Evolutionary conservation across 1,140 invertebrate species (phyloP).

Genomic region (Pentalonia nigronervosa): DNA sequence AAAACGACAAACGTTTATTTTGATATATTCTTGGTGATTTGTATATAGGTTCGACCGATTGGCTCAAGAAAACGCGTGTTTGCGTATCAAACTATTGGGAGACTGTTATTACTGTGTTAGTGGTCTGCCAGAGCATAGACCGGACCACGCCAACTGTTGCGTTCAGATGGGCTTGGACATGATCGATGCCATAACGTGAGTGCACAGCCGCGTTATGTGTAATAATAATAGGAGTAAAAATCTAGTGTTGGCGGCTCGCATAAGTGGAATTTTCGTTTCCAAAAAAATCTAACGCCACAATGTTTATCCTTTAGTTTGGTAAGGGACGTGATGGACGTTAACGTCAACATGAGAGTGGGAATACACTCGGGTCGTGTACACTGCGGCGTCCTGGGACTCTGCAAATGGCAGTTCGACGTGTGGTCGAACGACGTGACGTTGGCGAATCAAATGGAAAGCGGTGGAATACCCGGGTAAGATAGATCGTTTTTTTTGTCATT

Average conservation of each 20-base stretch:
- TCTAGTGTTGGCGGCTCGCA: background rate
- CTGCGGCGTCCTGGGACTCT: constrained; percentile 90
- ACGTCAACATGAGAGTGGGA: constrained; percentile 94
- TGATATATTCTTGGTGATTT: background rate
- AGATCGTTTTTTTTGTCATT: background rate
- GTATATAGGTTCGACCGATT: constrained; percentile 84
- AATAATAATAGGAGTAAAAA: background rate
- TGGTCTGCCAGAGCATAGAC: constrained; percentile 84
- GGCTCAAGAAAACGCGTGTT: constrained; percentile 88
- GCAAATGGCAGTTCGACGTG: constrained; percentile 92
- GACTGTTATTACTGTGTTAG: constrained; percentile 96
- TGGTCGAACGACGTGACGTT: constrained; percentile 96
- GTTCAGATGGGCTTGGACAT: constrained; percentile 96
- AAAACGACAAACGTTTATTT: background rate
- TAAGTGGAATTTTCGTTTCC: background rate
- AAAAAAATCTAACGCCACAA: background rate
- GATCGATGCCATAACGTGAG: constrained; percentile 95
- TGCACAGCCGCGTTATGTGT: constrained; percentile 61
- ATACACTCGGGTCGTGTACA: constrained; percentile 93
- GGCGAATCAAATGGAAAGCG: constrained; percentile 96
- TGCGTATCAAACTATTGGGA: constrained; percentile 89
- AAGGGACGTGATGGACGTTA: constrained; percentile 86
- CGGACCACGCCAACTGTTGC: constrained; percentile 91
- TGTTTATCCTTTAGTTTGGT: constrained; percentile 72
- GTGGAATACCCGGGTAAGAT: constrained; percentile 86